These are phyloP conservation scores for Danaus chrysippus DNA, from an alignment of 2,888 invertebrate species.

Conservation along the genomic window DNA sequence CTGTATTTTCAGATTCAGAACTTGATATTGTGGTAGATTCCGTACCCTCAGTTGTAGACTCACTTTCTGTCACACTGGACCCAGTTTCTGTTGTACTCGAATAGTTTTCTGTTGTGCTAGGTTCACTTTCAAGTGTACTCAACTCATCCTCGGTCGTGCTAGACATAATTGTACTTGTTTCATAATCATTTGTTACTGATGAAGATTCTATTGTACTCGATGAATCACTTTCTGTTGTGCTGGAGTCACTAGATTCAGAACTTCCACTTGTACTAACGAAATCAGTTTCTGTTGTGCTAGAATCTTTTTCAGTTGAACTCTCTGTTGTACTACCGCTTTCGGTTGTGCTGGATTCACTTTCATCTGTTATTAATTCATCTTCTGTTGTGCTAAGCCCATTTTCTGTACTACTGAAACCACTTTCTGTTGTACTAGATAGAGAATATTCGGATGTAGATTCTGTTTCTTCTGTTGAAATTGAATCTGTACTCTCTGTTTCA, in stretches of 20 bases:
- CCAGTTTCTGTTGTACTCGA: conserved; percentile 15
- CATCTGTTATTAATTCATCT: conserved; percentile 14
- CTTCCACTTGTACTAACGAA: neutral
- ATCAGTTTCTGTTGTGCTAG: conserved; percentile 10
- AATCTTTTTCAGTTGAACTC: conserved; percentile 8
- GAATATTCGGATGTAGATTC: conserved; percentile 13
- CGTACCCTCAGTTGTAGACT: conserved; percentile 1
- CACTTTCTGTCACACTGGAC: conserved; percentile 16
- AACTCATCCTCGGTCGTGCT: conserved; percentile 4
- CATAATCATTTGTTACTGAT: neutral
- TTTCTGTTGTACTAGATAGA: conserved; percentile 21
- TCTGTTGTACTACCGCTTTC: neutral
- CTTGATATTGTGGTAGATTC: conserved; percentile 7
- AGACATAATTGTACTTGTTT: neutral
- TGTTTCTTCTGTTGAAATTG: conserved; percentile 9
- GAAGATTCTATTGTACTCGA: neutral
- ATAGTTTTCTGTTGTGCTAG: conserved; percentile 7
- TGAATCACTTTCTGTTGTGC: conserved; percentile 10
- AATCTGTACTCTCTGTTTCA: conserved; percentile 18
- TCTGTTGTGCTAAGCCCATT: conserved; percentile 5
- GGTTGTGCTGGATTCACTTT: conserved; percentile 3
- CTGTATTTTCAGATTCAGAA: conserved; percentile 3
- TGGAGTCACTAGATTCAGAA: conserved; percentile 7
- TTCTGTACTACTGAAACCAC: conserved; percentile 1
- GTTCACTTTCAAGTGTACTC: conserved; percentile 13